Conservation (phyloP, 2,888 invertebrate genomes). For the Camponotus fellah region DNA sequence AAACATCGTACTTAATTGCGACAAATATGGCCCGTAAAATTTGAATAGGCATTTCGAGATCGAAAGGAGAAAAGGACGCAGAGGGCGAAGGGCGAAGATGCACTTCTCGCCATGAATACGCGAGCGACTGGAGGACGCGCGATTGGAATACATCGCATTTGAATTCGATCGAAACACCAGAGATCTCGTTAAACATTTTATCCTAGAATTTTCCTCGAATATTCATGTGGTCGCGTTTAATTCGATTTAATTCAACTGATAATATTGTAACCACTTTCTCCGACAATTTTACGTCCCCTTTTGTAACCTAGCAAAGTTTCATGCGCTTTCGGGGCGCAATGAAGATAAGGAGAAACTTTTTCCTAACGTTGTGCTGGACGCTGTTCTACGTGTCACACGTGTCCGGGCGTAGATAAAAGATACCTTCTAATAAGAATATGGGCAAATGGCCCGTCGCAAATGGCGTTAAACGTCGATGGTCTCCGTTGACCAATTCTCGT, state of each 20-base stretch:
- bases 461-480: conserved; percentile 61
- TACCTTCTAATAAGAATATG: conserved; percentile 28
- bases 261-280: not conserved
- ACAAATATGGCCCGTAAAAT: conserved; percentile 84
- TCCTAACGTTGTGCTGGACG: not conserved
- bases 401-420: not conserved
- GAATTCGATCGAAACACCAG: not conserved
- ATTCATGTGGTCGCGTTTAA: not conserved
- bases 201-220: not conserved
- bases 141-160: not conserved
- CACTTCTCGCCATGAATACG: not conserved
- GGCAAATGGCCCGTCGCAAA: conserved; percentile 58
- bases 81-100: not conserved
- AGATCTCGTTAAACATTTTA: not conserved
- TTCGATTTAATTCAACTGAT: not conserved
- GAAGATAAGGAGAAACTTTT: not conserved
- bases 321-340: not conserved
- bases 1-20: conserved; percentile 84
- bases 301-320: not conserved
- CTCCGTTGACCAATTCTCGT: conserved; percentile 63
- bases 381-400: not conserved
- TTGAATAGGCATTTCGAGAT: conserved; percentile 83
- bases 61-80: conserved; percentile 23
- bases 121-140: conserved; percentile 1
- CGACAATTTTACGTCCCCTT: not conserved